A percentile compares a stretch with the other conserved stretches of the same genome.
Evolutionary conservation across 1,140 invertebrate species (phyloP).

Genomic region (Drosophila bocki): DNA sequence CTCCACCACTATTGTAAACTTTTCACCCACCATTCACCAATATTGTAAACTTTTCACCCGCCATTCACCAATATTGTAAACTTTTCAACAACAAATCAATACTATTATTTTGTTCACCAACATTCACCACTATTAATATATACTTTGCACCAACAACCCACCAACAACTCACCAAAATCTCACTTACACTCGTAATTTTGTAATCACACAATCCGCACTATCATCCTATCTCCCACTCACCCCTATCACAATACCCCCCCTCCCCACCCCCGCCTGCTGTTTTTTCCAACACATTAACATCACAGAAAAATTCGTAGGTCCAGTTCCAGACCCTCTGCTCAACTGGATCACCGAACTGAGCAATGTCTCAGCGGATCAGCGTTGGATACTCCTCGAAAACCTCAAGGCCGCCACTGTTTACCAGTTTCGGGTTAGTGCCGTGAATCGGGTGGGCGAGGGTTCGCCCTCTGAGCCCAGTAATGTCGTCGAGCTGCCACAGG

Average conservation of each 20-base stretch:
- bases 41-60: constrained; percentile 1
- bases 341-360: constrained; percentile 96
- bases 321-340: constrained; percentile 91
- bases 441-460: constrained; percentile 98
- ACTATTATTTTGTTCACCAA: background rate
- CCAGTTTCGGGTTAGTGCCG: constrained; percentile 97
- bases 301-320: constrained; percentile 88
- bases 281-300: constrained; percentile 78
- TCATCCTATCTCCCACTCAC: constrained; percentile 2
- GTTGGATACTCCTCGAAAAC: constrained; percentile 93
- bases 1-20: constrained; percentile 3
- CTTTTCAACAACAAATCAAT: too few species aligned
- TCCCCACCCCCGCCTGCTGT: constrained; percentile 10
- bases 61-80: background rate
- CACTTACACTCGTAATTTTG: constrained; percentile 9
- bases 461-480: constrained; percentile 94
- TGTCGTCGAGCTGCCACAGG: constrained; percentile 95
- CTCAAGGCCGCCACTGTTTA: constrained; percentile 97
- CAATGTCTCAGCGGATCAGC: constrained; percentile 92
- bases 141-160: constrained; percentile 3
- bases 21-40: constrained; percentile 5
- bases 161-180: background rate
- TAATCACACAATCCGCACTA: background rate
- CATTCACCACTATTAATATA: background rate
- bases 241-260: background rate